Base-by-base conservation (phyloP, 2,113 vertebrate genomes). In the Hemichromis elongatus region DNA sequence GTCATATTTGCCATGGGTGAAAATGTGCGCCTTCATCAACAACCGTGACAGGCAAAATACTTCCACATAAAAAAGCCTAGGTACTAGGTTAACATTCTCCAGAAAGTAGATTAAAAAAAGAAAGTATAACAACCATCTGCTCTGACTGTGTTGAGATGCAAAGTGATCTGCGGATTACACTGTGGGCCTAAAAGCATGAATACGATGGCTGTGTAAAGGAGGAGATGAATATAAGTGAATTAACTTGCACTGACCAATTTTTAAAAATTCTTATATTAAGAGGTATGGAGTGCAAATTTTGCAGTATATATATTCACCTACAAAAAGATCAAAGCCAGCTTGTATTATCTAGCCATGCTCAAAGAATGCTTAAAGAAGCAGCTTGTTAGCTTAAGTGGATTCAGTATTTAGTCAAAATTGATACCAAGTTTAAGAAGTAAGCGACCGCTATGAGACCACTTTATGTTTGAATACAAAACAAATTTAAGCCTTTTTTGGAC, bases 151-250 rank as follows among this genome's bases (percentile, higher is more conserved):
- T n/a, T 24, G n/a, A 5, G 12, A 14, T 24, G 13, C 33, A 40
- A 66, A 66, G 35, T 1, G 3, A 68, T 68, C 7, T 68, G 12
- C 37, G 24, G 61, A 68, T 68, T 68, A 66, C 33, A 21, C 26
- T 61, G 30, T 37, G 33, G n/a, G n/a, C 35, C 61, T 66, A 66
- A 40, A 61, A 35, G 30, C 57, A 61, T n/a, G 30, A 61, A 61
- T 35, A 35, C 19, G 18, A 61, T 35, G 30, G 57, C 30, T 19
- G 18, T 61, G 57, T 61, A 61, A 61, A 61, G 33, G 59, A 63
- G 6, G 59, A 21, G 18, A 63, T 63, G 4, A 63, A 37, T 63
- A 63, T 37, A 37, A 63, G 59, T 63, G 59, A 63, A 33, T 61
- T 61, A 61, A 12, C 30, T 19, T 35, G 28, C 33, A 37, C 6